Conservation (phyloP, 1,140 invertebrate genomes). For the Drosophila kikkawai region DNA sequence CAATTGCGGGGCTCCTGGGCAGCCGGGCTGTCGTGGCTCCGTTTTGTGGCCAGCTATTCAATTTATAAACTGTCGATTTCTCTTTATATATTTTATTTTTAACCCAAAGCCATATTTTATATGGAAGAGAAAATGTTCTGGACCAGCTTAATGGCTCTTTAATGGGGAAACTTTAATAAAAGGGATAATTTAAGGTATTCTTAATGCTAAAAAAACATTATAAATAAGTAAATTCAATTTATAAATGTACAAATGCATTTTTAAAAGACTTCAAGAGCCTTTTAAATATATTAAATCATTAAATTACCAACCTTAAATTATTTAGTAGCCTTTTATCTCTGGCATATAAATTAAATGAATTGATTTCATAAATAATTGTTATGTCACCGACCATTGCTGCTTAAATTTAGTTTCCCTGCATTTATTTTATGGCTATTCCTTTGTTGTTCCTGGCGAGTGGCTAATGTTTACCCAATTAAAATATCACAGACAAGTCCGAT, state of each 20-base stretch:
- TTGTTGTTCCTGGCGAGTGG: constrained; percentile 1
- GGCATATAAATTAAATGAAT: constrained; percentile 3
- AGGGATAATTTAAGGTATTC: neutral
- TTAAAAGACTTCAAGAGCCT: neutral
- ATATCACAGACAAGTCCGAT: constrained; percentile 27
- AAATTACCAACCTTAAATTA: constrained; percentile 1
- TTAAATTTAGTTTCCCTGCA: neutral
- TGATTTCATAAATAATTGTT: constrained; percentile 11
- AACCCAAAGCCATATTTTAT: neutral
- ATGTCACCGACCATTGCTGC: constrained; percentile 7
- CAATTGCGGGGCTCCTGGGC: constrained; percentile 22
- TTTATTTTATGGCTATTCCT: constrained; percentile 8
- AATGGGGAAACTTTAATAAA: constrained; percentile 1
- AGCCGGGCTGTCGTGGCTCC: constrained; percentile 1
- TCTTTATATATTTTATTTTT: neutral
- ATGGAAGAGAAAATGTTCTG: neutral
- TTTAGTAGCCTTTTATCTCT: neutral
- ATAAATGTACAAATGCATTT: neutral
- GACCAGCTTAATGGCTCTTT: constrained; percentile 6
- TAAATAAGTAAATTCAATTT: neutral
- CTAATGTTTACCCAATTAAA: constrained; percentile 40
- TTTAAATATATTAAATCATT: neutral
- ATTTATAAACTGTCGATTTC: constrained; percentile 50
- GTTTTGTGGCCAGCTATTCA: constrained; percentile 46
- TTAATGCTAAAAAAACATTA: neutral